A percentile compares a stretch with the other conserved stretches of the same genome.
phyloP scores from a whole-genome alignment of 2,888 invertebrate genomes.

The Syrista parreyssii region DNA sequence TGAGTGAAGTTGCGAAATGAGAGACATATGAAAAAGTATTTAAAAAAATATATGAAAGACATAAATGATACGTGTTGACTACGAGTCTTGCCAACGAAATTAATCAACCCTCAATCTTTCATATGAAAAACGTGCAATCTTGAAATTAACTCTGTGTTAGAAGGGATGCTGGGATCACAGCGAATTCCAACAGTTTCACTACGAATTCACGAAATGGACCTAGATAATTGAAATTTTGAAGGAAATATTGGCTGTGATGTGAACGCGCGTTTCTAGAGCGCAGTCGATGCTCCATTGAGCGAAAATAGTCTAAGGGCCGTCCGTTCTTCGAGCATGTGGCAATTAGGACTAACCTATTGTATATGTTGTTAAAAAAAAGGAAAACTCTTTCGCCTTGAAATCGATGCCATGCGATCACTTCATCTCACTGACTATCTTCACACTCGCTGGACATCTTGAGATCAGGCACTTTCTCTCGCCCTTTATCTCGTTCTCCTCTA shows the following conservation, averaged over 20 bases:
- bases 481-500: not conserved
- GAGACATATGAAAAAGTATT: constrained; percentile 1
- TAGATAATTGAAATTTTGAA: not conserved
- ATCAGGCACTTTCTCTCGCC: not conserved
- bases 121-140: not conserved
- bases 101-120: not conserved
- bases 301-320: not conserved
- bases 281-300: not conserved
- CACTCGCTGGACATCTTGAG: not conserved
- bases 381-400: not conserved
- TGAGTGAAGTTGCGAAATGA: not conserved
- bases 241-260: not conserved
- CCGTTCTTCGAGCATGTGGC: not conserved
- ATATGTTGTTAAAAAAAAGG: not conserved
- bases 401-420: not conserved
- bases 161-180: not conserved
- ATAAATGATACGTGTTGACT: not conserved
- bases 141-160: not conserved
- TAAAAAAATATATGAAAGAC: not conserved
- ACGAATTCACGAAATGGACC: not conserved
- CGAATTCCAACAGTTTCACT: not conserved
- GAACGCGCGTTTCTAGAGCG: not conserved
- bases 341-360: not conserved
- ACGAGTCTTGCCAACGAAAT: not conserved
- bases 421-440: not conserved